Percentiles rank a stretch among this genome's conserved stretches.
Conservation (phyloP, 2,797 vertebrate genomes). For the Myotis findleyi region DNA sequence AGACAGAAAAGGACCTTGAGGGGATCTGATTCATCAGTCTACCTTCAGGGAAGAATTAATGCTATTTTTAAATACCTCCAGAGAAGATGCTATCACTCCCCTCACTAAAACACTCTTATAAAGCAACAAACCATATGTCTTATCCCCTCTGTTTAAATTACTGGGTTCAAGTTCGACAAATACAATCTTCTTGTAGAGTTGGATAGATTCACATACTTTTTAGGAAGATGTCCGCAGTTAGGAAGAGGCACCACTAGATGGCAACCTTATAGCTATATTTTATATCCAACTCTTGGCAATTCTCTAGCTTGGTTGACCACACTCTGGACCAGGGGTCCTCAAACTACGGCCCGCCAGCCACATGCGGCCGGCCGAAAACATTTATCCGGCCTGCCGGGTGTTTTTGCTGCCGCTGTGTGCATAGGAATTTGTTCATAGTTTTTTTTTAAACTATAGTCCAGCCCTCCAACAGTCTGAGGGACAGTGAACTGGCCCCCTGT, state of each 20-base stretch:
- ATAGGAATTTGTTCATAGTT: too few relatives aligned
- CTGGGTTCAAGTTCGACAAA: not conserved
- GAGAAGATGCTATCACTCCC: not conserved
- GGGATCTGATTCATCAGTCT: not conserved
- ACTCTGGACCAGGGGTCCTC: not conserved
- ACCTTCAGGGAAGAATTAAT: not conserved
- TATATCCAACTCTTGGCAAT: not conserved
- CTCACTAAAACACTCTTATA: not conserved
- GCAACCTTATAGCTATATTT: not conserved
- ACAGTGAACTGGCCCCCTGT: too few relatives aligned
- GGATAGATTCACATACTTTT: not conserved
- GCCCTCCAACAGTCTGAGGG: too few relatives aligned
- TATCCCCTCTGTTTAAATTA: not conserved
- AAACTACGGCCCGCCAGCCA: too few relatives aligned
- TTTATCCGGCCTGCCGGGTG: too few relatives aligned
- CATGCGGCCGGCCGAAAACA: too few relatives aligned
- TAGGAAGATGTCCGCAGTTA: not conserved
- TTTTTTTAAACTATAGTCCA: too few relatives aligned
- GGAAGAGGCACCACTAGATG: conserved; percentile 50
- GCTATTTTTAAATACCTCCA: not conserved
- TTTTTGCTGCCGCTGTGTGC: too few relatives aligned
- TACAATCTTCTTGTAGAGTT: rapidly evolving
- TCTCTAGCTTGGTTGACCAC: not conserved
- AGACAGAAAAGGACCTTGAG: not conserved
- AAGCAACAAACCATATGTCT: not conserved